Percentiles rank a stretch among this genome's conserved stretches.
phyloP scores from a whole-genome alignment of 2,113 vertebrate species.

The Tenebrosternarchus preto region DNA sequence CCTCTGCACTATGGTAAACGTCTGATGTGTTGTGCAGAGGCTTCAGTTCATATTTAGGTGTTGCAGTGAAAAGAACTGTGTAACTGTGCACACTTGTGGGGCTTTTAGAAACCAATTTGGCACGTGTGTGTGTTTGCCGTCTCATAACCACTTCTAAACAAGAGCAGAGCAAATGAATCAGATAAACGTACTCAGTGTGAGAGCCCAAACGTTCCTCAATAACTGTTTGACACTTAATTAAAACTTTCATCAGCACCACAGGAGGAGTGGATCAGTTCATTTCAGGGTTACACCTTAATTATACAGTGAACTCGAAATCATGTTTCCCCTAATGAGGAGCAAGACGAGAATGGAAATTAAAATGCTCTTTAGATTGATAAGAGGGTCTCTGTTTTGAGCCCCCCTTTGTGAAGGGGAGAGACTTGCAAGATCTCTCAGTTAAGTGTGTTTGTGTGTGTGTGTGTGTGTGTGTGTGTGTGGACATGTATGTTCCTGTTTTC shows the following conservation, averaged over 20 bases:
- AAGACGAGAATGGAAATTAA: conserved; percentile 54
- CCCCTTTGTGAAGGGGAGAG: conserved; percentile 15
- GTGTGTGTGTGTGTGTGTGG: conserved; percentile 15
- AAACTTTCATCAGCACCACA: conserved; percentile 71
- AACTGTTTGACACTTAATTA: conserved; percentile 74
- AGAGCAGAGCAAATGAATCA: conserved; percentile 50
- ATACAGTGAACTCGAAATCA: conserved; percentile 65
- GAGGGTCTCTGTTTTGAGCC: conserved; percentile 22
- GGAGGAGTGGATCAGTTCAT: conserved; percentile 64
- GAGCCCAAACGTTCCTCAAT: conserved; percentile 56
- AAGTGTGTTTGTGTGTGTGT: not conserved
- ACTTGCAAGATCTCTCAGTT: conserved; percentile 31
- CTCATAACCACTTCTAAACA: conserved; percentile 45
- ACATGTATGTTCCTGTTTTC: conserved; percentile 9
- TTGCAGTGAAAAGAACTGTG: not conserved
- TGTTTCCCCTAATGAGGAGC: conserved; percentile 62
- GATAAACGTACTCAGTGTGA: conserved; percentile 54
- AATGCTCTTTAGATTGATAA: conserved; percentile 44
- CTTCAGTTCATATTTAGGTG: not conserved
- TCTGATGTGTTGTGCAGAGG: not conserved
- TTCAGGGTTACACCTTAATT: conserved; percentile 63
- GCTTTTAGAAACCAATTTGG: not conserved
- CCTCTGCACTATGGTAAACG: not conserved
- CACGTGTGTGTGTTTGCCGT: conserved; percentile 1
- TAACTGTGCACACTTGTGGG: not conserved